phyloP scores from a whole-genome alignment of 2,888 invertebrate genomes.

The Hirtodrosophila trivittata region DNA sequence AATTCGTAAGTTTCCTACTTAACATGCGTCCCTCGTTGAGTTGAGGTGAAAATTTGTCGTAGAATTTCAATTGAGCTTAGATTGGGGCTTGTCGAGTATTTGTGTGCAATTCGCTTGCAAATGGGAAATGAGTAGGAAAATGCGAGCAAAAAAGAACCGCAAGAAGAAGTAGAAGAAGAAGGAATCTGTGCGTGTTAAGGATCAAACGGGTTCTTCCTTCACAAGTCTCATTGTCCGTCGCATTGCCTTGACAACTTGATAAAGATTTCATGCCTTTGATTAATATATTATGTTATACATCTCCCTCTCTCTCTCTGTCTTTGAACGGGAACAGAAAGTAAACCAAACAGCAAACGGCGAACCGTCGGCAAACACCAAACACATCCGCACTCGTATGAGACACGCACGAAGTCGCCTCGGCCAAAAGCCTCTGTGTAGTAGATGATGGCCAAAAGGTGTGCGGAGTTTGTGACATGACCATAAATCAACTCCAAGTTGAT shows the following conservation, averaged over 20 bases:
- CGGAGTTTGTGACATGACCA: constrained; percentile 65
- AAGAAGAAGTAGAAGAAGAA: constrained; percentile 4
- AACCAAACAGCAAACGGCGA: constrained; percentile 6
- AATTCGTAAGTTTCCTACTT: too few species aligned
- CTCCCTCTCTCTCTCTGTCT: too few species aligned
- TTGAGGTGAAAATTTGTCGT: constrained; percentile 15
- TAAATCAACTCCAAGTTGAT: constrained; percentile 61
- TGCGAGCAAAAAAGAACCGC: constrained; percentile 19
- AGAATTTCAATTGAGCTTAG: constrained; percentile 23
- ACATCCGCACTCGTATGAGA: constrained; percentile 10
- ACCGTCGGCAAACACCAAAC: constrained; percentile 41
- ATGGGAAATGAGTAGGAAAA: constrained; percentile 16
- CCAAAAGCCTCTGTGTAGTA: constrained; percentile 2
- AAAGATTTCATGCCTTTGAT: constrained; percentile 77
- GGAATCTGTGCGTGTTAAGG: constrained; percentile 67
- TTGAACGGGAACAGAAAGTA: constrained; percentile 6
- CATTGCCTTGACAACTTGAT: constrained; percentile 71
- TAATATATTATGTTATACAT: constrained; percentile 64
- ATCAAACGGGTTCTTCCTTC: constrained; percentile 66
- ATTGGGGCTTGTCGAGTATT: neutral
- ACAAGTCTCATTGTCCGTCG: constrained; percentile 52
- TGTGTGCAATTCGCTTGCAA: too few species aligned
- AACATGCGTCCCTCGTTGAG: constrained; percentile 34
- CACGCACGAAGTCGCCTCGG: constrained; percentile 20
- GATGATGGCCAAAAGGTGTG: constrained; percentile 55